These are phyloP conservation scores for Enteromius fasciolatus DNA, from an alignment of 2,797 vertebrate species.

Conservation along the genomic window DNA sequence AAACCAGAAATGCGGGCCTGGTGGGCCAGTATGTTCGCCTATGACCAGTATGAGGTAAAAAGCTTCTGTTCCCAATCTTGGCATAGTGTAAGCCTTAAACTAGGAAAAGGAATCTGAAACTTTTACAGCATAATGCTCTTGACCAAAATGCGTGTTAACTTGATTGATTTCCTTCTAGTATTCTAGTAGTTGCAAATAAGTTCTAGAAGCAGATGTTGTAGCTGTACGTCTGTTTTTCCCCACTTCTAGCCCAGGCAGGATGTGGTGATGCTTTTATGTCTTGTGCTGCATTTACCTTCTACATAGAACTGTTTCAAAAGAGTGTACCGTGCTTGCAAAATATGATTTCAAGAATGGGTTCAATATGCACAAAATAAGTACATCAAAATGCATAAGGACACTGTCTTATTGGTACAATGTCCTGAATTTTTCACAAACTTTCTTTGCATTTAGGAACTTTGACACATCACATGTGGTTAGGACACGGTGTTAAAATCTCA, in stretches of 20 bases:
- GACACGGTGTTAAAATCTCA: neutral
- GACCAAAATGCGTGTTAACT: neutral
- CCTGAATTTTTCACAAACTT: no score
- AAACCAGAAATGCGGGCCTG: conserved; percentile 85
- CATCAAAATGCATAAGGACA: neutral
- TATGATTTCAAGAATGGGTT: neutral
- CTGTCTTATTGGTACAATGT: neutral
- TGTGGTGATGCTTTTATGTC: conserved; percentile 10
- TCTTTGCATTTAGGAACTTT: neutral
- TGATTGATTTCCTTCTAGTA: neutral
- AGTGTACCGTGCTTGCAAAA: conserved; percentile 3
- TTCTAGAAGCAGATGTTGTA: neutral
- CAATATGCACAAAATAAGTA: neutral
- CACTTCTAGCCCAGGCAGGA: neutral
- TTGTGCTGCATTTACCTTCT: conserved; percentile 9
- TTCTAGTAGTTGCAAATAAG: neutral
- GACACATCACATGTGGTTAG: neutral
- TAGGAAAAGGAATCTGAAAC: neutral
- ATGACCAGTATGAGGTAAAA: conserved; percentile 85
- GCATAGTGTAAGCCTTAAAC: neutral
- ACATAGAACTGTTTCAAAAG: neutral
- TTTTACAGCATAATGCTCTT: neutral
- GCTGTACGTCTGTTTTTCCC: neutral
- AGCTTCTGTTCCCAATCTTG: neutral
- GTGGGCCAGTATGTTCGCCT: conserved; percentile 92